A percentile compares a stretch with the other conserved stretches of the same genome.
phyloP scores from a whole-genome alignment of 2,888 invertebrate species.

The Thecophora atra region DNA sequence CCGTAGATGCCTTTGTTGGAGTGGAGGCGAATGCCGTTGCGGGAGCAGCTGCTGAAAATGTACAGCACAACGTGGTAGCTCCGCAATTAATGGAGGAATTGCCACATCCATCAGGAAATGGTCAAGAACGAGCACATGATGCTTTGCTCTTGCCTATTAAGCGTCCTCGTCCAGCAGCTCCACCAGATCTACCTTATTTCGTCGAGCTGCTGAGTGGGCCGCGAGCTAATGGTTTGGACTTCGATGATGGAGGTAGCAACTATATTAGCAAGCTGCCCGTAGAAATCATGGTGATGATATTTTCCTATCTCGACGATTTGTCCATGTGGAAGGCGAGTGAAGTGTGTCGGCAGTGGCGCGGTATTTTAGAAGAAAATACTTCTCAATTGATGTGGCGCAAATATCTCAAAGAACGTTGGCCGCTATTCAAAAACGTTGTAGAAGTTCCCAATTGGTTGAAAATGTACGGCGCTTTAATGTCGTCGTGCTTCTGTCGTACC shows the following conservation, averaged over 20 bases:
- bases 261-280: slow-evolving; percentile 59
- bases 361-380: slow-evolving; percentile 81
- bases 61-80: slow-evolving; percentile 36
- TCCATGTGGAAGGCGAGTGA: slow-evolving; percentile 89
- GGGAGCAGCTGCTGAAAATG: slow-evolving; percentile 38
- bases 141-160: slow-evolving; percentile 52
- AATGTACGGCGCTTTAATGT: slow-evolving; percentile 75
- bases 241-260: slow-evolving; percentile 42
- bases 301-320: slow-evolving; percentile 89
- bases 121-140: slow-evolving; percentile 45
- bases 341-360: slow-evolving; percentile 86
- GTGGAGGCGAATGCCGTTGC: slow-evolving; percentile 50
- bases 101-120: slow-evolving; percentile 44
- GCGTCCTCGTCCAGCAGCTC: slow-evolving; percentile 58
- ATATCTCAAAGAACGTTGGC: slow-evolving; percentile 83
- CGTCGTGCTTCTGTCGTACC: slow-evolving; percentile 85
- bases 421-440: slow-evolving; percentile 81
- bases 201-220: slow-evolving; percentile 61
- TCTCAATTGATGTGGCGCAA: slow-evolving; percentile 82
- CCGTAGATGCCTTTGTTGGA: slow-evolving; percentile 52
- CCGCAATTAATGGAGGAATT: slow-evolving; percentile 29
- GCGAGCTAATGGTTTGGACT: slow-evolving; percentile 48
- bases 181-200: slow-evolving; percentile 58
- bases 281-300: slow-evolving; percentile 84
- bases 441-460: slow-evolving; percentile 83